Conservation (phyloP, 2,888 invertebrate genomes). For the Hemithea aestivaria region DNA sequence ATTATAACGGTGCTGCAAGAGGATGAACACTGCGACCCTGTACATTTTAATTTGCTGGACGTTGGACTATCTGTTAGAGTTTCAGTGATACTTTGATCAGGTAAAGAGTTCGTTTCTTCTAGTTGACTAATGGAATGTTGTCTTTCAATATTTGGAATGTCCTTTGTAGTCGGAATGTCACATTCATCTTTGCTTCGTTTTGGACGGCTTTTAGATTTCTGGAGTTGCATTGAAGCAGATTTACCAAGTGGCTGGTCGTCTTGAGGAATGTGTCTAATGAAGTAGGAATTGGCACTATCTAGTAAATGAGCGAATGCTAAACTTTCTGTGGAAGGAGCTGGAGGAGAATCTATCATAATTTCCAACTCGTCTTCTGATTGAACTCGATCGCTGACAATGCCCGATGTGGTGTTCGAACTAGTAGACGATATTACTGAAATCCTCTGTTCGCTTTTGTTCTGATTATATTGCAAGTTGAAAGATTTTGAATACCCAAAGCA, state of each 20-base stretch:
- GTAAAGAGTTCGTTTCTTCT: constrained; percentile 57
- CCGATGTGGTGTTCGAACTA: constrained; percentile 98
- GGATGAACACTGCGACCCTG: constrained; percentile 91
- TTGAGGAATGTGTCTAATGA: constrained; percentile 53
- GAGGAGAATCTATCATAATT: constrained; percentile 90
- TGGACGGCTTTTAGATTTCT: constrained; percentile 49
- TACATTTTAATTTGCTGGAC: constrained; percentile 80
- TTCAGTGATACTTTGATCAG: constrained; percentile 67
- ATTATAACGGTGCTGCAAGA: constrained; percentile 94
- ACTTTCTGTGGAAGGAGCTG: constrained; percentile 92
- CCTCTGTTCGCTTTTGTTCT: constrained; percentile 87
- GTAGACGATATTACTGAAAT: constrained; percentile 95
- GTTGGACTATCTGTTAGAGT: constrained; percentile 77
- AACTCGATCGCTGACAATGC: constrained; percentile 96
- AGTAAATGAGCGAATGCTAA: constrained; percentile 87
- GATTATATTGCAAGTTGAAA: constrained; percentile 79
- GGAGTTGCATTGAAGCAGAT: constrained; percentile 60
- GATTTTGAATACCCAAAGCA: constrained; percentile 86
- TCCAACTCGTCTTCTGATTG: constrained; percentile 97
- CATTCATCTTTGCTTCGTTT: constrained; percentile 55
- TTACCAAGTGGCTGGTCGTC: constrained; percentile 53
- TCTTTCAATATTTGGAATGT: constrained; percentile 41
- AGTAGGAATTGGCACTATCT: constrained; percentile 79
- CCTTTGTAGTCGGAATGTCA: constrained; percentile 43
- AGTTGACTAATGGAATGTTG: constrained; percentile 42